Evolutionary conservation across 2,113 vertebrate species (phyloP), one percentile per base, ranked within the genome.

Genomic region (Emberiza fucata): DNA sequence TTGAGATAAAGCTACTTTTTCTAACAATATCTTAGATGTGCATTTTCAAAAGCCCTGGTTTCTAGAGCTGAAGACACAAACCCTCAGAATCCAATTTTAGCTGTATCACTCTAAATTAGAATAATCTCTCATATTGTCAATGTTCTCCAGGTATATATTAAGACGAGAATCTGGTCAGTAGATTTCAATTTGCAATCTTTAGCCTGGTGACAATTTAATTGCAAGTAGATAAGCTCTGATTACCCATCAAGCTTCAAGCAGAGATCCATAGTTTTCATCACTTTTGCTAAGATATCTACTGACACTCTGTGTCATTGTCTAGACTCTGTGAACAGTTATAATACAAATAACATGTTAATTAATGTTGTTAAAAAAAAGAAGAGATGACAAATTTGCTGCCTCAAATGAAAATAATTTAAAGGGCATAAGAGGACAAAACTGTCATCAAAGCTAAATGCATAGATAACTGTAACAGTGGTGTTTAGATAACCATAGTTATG

Each of bases 161-260:
- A 71, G 35, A 78, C 69, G 42, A 61, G n/a, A 84, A 28, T 72
- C 37, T 75, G 71, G 64, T 94, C 88, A 94, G 71, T 81, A 91
- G 51, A 68, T 85, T 95, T 85, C 82, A 80, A 80, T 93, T 96
- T 90, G 72, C 91, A 85, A 64, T 88, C 47, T 92, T 96, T 42
- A 86, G 68, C 84, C 51, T 95, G 44, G 75, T 96, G 82, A 96
- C 91, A 96, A 95, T 97, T 96, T 95, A 96, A 96, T 97, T 97
- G 56, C 42, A 96, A 77, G 81, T 76, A 94, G 93, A 88, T 81
- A 80, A 92, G 42, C 50, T 71, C 88, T 94, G 81, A 90, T 96
- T 96, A 94, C 53, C 39, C 59, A 82, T 94, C 89, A 91, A 37
- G 61, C 73, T 97, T 95, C 92, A 91, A 92, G 68, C 75, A 81